Conservation (phyloP, 2,113 vertebrate genomes). For the Glareola pratincola region DNA sequence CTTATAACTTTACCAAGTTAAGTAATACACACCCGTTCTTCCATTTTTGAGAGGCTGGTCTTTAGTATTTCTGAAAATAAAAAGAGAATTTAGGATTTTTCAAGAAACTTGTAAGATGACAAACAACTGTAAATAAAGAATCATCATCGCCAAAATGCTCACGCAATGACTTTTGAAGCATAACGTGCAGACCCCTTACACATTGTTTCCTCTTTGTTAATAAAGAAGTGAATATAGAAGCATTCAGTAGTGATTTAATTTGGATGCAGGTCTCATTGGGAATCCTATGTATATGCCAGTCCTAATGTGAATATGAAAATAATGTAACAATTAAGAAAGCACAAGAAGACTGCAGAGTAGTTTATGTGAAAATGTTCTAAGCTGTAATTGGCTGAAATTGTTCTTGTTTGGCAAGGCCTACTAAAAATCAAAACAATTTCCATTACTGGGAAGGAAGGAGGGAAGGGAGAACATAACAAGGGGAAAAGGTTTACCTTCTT, state of each 20-base stretch:
- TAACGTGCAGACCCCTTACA: not conserved
- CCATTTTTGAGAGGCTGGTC: conserved; percentile 47
- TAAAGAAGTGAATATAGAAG: not conserved
- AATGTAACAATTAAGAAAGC: not conserved
- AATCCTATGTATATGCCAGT: not conserved
- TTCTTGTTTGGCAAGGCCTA: not conserved
- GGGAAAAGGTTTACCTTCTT: conserved; percentile 62
- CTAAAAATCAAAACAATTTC: not conserved
- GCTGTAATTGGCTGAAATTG: not conserved
- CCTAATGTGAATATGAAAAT: not conserved
- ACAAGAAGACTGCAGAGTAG: not conserved
- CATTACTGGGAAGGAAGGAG: not conserved
- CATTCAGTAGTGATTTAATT: not conserved
- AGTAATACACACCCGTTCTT: conserved; percentile 57
- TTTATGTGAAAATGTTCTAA: not conserved
- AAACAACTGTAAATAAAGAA: not conserved
- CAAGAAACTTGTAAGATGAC: not conserved
- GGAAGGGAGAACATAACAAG: not conserved
- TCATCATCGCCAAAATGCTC: not conserved
- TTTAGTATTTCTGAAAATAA: conserved; percentile 62
- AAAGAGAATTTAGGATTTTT: conserved; percentile 1
- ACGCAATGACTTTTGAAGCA: not conserved
- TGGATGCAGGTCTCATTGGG: not conserved
- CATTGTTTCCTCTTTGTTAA: not conserved
- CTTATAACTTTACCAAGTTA: not conserved